Base-by-base conservation (phyloP, 1,140 invertebrate genomes). In the Caenorhabditis tropicalis region DNA sequence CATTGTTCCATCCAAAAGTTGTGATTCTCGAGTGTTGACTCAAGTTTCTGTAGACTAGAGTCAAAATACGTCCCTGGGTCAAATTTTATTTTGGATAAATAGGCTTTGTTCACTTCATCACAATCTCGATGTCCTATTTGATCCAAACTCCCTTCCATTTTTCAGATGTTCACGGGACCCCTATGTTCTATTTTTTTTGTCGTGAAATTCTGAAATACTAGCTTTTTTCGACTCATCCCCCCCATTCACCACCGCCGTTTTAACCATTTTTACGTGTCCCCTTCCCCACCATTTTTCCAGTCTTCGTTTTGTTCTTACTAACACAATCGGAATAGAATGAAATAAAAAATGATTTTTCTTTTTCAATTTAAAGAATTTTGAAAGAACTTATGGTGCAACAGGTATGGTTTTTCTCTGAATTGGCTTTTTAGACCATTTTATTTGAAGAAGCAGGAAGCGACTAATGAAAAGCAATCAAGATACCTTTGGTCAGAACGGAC, bases 251-350 rank as follows among this genome's bases (percentile, higher is more conserved):
- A 74, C 16, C 65, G n/a, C n/a, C 3, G n/a, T 24, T n/a, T n/a
- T 15, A 65, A n/a, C 53, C 53, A 36, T 29, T 65, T 65, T 74
- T 74, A 74, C 65, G 65, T 65, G 58, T 65, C n/a, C 19, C n/a
- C 29, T 58, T 33, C 9, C 16, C 19, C 24, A 10, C 58, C 29
- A 16, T 15, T 19, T 74, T 74, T 74, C 43, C 65, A 31, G 58
- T 65, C 24, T 65, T 65, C 58, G 24, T 65, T 65, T 65, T 33
- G 58, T 65, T 65, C 58, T 65, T 15, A 33, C 31, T 33, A 36
- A 33, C 29, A 16, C 3, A 19, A 36, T 16, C 29, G 6, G 58
- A 65, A 65, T 65, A 24, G 36, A 65, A 65, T 65, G 15, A 19
- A 65, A 16, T 65, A 27, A 27, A 15, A 4, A 6, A 27, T 7